These are phyloP conservation scores for Orthosia cruda DNA, from an alignment of 2,888 invertebrate species.

Conservation along the genomic window DNA sequence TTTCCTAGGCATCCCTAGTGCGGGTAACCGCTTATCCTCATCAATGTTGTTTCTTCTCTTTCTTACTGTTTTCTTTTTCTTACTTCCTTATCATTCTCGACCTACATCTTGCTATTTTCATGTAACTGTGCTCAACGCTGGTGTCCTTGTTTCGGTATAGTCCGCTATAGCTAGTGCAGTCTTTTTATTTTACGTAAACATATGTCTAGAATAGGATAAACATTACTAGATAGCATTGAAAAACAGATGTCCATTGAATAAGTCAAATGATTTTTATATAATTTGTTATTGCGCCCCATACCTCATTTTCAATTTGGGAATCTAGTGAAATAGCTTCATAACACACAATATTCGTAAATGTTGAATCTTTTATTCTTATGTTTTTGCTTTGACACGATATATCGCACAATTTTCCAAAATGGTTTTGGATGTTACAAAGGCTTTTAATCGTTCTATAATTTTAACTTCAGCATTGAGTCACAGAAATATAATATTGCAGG, in stretches of 20 bases:
- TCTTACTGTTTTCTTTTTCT: slow-evolving; percentile 67
- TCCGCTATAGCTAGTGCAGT: slow-evolving; percentile 48
- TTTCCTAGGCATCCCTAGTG: slow-evolving; percentile 94
- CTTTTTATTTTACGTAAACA: slow-evolving; percentile 23
- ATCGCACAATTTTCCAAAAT: slow-evolving; percentile 48
- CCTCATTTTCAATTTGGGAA: slow-evolving; percentile 32
- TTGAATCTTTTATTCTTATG: slow-evolving; percentile 36
- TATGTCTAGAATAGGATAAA: background rate
- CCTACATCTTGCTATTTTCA: slow-evolving; percentile 54
- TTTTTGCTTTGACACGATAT: slow-evolving; percentile 54
- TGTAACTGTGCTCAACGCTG: slow-evolving; percentile 52
- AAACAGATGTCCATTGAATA: slow-evolving; percentile 15
- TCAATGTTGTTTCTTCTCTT: slow-evolving; percentile 80
- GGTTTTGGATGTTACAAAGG: slow-evolving; percentile 54
- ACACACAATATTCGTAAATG: slow-evolving; percentile 24
- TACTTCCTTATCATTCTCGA: slow-evolving; percentile 66
- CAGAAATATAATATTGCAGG: slow-evolving; percentile 75
- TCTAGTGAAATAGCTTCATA: slow-evolving; percentile 37
- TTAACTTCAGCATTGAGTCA: slow-evolving; percentile 15
- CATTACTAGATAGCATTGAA: slow-evolving; percentile 13
- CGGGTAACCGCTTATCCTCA: slow-evolving; percentile 90
- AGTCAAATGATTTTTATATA: background rate
- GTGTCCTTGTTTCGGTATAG: slow-evolving; percentile 51
- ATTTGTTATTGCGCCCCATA: slow-evolving; percentile 35
- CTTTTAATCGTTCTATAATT: slow-evolving; percentile 56